These are phyloP conservation scores for Sebastes ruberrimus DNA, from an alignment of 2,797 vertebrate species.

Conservation along the genomic window DNA sequence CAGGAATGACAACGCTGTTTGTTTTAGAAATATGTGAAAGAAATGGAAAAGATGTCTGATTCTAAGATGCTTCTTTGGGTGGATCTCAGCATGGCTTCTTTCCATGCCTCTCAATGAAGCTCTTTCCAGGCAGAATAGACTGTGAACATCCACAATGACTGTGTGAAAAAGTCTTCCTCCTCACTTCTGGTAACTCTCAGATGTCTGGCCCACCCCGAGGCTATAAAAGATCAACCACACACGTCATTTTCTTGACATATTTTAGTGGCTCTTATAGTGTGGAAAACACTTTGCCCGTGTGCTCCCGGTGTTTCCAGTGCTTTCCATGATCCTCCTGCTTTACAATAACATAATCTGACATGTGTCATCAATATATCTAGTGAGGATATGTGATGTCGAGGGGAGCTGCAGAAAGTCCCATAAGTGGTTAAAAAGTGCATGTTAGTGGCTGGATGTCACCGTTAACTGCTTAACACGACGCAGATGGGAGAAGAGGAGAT, in stretches of 20 bases:
- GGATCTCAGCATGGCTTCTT: not conserved
- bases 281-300: constrained; percentile 15
- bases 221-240: constrained; percentile 15
- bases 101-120: not conserved
- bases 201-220: constrained; percentile 13
- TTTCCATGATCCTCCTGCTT: constrained; percentile 13
- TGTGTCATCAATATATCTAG: constrained; percentile 40
- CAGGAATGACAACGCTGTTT: not conserved
- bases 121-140: not conserved
- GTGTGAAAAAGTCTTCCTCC: constrained; percentile 5
- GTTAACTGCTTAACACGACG: constrained; percentile 40
- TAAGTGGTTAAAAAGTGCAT: constrained; percentile 42
- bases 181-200: constrained; percentile 21
- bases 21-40: not conserved
- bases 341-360: constrained; percentile 55
- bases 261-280: constrained; percentile 28
- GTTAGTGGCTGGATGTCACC: constrained; percentile 23
- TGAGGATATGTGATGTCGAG: constrained; percentile 10
- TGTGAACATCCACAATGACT: constrained; percentile 11
- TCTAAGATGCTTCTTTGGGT: not conserved
- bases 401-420: constrained; percentile 11
- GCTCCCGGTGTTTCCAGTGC: not conserved
- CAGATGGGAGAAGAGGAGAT: constrained; percentile 16
- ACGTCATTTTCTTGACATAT: constrained; percentile 58
- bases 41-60: not conserved